Base-by-base conservation (phyloP, 2,797 vertebrate species). In the Argya squamiceps region DNA sequence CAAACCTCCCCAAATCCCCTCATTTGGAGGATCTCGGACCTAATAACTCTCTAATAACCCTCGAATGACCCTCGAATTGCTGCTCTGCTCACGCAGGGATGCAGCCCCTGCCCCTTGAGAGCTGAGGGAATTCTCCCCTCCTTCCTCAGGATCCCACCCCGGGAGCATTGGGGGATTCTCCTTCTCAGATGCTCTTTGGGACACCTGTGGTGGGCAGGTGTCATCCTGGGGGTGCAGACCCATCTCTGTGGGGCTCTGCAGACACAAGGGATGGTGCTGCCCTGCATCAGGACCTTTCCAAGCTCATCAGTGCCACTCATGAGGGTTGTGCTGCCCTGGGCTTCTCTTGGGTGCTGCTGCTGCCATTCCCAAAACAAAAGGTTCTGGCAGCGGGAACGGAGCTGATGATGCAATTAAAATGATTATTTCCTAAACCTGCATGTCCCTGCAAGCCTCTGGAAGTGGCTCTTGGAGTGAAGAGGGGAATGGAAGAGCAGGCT, bases 131-230 rank as follows among this genome's bases (percentile, higher is more conserved):
- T 16, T 12, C 18, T 27, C 23, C 59, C 7, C 24, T 44, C 71
- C 52, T 7, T 9, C 22, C 49, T 2, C 15, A 3, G 13, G 4
- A 7, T 55, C 50, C 65, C 1, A 0, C 34, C 5, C 21, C 32
- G 2, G 43, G 27, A 64, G 24, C 14, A 2, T 5, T 27, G 47
- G 47, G 47, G 65, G 30, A 7, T 12, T 34, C 67, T 76, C 21
- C 62, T 19, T 27, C 6, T 53, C 17, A 0, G 55, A 15, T 30
- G 47, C 43, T 6, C n/a, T 1, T 2, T 27, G 43, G 77, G 46
- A 13, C 53, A 6, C 1, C 60, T 0, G 0, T 1, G 11, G 1
- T 0, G 37, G 10, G 1, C 63, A 9, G 19, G 6, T 2, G 3
- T 10, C 6, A 4, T 7, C 9, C 50, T 11, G n/a, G 56, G 29